phyloP scores from a whole-genome alignment of 2,888 invertebrate species.

The Clostera curtula region DNA sequence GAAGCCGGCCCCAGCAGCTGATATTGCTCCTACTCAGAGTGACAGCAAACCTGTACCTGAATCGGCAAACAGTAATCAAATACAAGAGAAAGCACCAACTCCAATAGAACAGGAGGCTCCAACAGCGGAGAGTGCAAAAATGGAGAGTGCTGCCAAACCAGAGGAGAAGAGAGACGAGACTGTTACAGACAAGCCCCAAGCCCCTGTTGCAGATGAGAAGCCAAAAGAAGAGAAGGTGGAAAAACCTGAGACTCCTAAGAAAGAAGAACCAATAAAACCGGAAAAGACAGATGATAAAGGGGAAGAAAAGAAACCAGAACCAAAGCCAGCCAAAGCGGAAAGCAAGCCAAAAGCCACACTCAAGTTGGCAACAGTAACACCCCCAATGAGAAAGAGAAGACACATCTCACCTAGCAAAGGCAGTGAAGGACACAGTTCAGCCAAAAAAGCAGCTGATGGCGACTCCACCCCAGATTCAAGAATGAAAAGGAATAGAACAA shows the following conservation, averaged over 20 bases:
- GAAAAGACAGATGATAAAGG: slow-evolving; percentile 33
- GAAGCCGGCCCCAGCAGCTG: slow-evolving; percentile 52
- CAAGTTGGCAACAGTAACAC: slow-evolving; percentile 73
- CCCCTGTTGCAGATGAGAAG: slow-evolving; percentile 28
- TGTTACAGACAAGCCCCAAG: slow-evolving; percentile 30
- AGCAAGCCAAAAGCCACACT: slow-evolving; percentile 63
- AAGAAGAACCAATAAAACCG: slow-evolving; percentile 13
- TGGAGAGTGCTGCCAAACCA: slow-evolving; percentile 34
- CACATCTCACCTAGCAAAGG: slow-evolving; percentile 59
- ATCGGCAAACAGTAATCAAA: slow-evolving; percentile 51
- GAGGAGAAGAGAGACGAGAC: slow-evolving; percentile 44
- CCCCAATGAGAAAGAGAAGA: slow-evolving; percentile 72
- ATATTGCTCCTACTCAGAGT: slow-evolving; percentile 57
- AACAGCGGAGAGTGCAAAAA: slow-evolving; percentile 37
- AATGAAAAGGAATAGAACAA: slow-evolving; percentile 61
- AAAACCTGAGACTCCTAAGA: slow-evolving; percentile 27
- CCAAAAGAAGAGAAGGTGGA: slow-evolving; percentile 29
- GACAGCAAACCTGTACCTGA: slow-evolving; percentile 57
- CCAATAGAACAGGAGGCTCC: slow-evolving; percentile 35
- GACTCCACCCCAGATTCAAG: slow-evolving; percentile 56
- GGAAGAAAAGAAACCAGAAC: slow-evolving; percentile 40
- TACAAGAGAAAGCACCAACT: slow-evolving; percentile 39
- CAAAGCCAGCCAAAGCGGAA: slow-evolving; percentile 43
- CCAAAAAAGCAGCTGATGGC: slow-evolving; percentile 50
- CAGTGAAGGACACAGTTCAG: slow-evolving; percentile 42